These are phyloP conservation scores for Stomatorhinus walkeri DNA, from an alignment of 2,797 vertebrate species.

Conservation along the genomic window DNA sequence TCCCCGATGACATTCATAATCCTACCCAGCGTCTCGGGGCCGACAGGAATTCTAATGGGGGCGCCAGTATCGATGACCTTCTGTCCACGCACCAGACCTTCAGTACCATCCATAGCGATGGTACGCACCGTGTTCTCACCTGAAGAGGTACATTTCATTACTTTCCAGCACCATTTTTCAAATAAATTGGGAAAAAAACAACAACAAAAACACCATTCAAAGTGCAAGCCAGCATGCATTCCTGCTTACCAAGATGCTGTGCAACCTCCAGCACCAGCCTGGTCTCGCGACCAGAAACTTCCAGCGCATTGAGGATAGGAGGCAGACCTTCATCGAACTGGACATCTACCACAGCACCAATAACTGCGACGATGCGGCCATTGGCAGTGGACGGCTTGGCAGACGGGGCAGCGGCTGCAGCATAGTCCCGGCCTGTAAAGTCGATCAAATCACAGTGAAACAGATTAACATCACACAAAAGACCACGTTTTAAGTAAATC, in stretches of 20 bases:
- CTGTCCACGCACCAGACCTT: constrained; percentile 91
- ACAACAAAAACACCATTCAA: no score
- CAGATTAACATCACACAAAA: background rate
- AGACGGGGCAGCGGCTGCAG: constrained; percentile 66
- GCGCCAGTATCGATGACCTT: constrained; percentile 86
- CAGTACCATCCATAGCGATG: constrained; percentile 95
- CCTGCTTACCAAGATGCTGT: constrained; percentile 76
- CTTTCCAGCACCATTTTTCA: background rate
- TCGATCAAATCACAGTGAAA: background rate
- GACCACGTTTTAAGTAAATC: background rate
- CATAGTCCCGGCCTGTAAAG: constrained; percentile 78
- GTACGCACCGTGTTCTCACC: constrained; percentile 93
- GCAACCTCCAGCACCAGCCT: constrained; percentile 93
- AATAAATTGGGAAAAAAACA: no score
- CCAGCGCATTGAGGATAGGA: constrained; percentile 92
- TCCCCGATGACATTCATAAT: constrained; percentile 98
- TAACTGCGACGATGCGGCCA: constrained; percentile 89
- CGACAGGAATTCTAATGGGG: constrained; percentile 95
- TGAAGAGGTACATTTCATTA: constrained; percentile 33
- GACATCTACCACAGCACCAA: constrained; percentile 92
- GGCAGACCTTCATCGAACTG: constrained; percentile 93
- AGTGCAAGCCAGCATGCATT: background rate
- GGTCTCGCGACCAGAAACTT: constrained; percentile 79
- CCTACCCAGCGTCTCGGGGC: constrained; percentile 88
- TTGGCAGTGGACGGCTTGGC: constrained; percentile 46